Conservation (phyloP, 2,888 invertebrate genomes). For the Leptodirus hochenwartii region DNA sequence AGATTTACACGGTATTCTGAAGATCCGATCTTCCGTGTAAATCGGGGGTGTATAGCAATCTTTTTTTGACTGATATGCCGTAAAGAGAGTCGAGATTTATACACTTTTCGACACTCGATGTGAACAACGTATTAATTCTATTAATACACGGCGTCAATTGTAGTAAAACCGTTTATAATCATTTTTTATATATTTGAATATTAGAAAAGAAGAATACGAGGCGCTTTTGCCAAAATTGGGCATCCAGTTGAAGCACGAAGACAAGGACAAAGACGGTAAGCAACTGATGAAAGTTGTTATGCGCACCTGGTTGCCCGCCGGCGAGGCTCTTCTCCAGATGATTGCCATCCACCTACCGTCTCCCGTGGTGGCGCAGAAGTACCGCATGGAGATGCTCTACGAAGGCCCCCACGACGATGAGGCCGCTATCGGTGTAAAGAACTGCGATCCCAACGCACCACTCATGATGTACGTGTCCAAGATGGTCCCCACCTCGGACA, state of each 20-base stretch:
- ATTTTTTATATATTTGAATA: not conserved
- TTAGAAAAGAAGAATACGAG: slow-evolving; percentile 83
- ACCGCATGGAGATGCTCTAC: slow-evolving; percentile 99
- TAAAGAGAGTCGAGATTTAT: too few species aligned
- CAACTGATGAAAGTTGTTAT: slow-evolving; percentile 91
- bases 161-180: not conserved
- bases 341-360: slow-evolving; percentile 99
- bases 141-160: too few species aligned
- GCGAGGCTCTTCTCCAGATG: slow-evolving; percentile 99
- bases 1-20: too few species aligned
- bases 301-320: slow-evolving; percentile 99
- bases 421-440: slow-evolving; percentile 74
- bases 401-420: slow-evolving; percentile 62
- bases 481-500: slow-evolving; percentile 99
- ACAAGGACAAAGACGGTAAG: slow-evolving; percentile 93
- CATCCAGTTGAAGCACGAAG: slow-evolving; percentile 83
- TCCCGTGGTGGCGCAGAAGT: slow-evolving; percentile 96
- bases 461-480: slow-evolving; percentile 99
- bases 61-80: too few species aligned
- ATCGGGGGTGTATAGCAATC: too few species aligned
- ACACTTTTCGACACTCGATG: too few species aligned
- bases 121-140: too few species aligned
- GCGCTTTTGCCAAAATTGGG: slow-evolving; percentile 77
- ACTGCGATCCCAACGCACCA: slow-evolving; percentile 90
- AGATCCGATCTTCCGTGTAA: too few species aligned